These are phyloP conservation scores for Centruroides sculpturatus DNA, from an alignment of 1,140 invertebrate species.

Conservation along the genomic window DNA sequence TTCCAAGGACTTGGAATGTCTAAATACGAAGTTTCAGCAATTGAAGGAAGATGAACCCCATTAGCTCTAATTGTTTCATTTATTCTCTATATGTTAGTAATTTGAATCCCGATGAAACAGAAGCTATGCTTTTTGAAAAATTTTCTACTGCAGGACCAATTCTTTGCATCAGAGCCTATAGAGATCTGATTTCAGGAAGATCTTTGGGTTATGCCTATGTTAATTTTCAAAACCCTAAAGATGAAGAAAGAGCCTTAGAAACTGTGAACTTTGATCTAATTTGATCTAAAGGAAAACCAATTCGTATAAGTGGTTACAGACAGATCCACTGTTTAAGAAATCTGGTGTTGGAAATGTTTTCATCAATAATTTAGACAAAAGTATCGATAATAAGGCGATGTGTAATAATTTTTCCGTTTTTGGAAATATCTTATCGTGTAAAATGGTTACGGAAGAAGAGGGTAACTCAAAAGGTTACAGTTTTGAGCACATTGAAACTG, in stretches of 20 bases:
- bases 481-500: slow-evolving; percentile 99
- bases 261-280: slow-evolving; percentile 99
- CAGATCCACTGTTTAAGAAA: slow-evolving; percentile 94
- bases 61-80: slow-evolving; percentile 54
- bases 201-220: slow-evolving; percentile 99
- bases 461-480: slow-evolving; percentile 33
- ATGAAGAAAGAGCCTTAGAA: slow-evolving; percentile 96
- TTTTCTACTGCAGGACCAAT: slow-evolving; percentile 97
- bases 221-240: slow-evolving; percentile 97
- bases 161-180: slow-evolving; percentile 93
- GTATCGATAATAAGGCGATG: slow-evolving; percentile 99
- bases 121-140: slow-evolving; percentile 98
- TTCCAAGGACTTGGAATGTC: no score
- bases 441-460: slow-evolving; percentile 59
- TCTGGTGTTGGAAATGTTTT: slow-evolving; percentile 85
- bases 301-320: slow-evolving; percentile 99
- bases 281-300: slow-evolving; percentile 68
- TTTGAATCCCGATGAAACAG: slow-evolving; percentile 93
- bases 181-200: slow-evolving; percentile 90
- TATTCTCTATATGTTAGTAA: slow-evolving; percentile 98
- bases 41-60: slow-evolving; percentile 5
- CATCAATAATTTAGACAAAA: slow-evolving; percentile 55
- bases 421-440: slow-evolving; percentile 98
- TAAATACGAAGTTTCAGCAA: no score
- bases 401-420: slow-evolving; percentile 99